Percentiles rank a stretch among this genome's conserved stretches.
Conservation (phyloP, 2,113 vertebrate genomes). For the Zosterops pallidus region DNA sequence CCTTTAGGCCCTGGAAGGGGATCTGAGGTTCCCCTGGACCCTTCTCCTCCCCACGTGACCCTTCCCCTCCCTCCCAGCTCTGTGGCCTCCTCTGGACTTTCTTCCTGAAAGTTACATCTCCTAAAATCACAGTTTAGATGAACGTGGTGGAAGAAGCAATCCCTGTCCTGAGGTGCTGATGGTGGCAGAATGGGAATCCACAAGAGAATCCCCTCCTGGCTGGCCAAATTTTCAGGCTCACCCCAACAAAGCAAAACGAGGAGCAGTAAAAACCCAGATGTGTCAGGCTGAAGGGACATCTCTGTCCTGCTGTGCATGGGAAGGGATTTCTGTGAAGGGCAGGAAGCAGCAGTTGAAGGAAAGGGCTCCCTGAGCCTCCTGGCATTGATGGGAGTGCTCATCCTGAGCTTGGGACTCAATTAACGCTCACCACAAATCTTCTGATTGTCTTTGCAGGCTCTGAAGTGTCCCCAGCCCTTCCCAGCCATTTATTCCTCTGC, state of each 20-base stretch:
- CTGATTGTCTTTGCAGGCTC: not conserved
- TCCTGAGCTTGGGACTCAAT: not conserved
- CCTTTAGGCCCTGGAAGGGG: rapidly evolving
- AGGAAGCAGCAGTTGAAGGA: not conserved
- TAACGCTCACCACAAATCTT: not conserved
- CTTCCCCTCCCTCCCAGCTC: not conserved
- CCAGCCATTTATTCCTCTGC: not conserved
- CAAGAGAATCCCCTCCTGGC: not conserved
- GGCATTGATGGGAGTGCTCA: not conserved
- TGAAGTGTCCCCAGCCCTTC: rapidly evolving
- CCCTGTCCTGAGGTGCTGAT: not conserved
- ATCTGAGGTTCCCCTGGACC: not conserved
- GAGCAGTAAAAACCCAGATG: not conserved
- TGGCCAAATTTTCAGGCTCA: not conserved
- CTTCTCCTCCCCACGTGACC: not conserved
- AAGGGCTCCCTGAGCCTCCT: not conserved
- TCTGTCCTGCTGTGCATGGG: not conserved
- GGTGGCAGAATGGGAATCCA: not conserved
- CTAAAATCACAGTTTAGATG: not conserved
- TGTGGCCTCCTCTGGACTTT: rapidly evolving
- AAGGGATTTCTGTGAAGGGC: not conserved
- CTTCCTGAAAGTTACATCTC: rapidly evolving
- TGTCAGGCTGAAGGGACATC: not conserved
- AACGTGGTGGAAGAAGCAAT: not conserved
- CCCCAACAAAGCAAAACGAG: not conserved